Base-by-base conservation (phyloP, 2,797 vertebrate genomes). In the Labeo calbasu region DNA sequence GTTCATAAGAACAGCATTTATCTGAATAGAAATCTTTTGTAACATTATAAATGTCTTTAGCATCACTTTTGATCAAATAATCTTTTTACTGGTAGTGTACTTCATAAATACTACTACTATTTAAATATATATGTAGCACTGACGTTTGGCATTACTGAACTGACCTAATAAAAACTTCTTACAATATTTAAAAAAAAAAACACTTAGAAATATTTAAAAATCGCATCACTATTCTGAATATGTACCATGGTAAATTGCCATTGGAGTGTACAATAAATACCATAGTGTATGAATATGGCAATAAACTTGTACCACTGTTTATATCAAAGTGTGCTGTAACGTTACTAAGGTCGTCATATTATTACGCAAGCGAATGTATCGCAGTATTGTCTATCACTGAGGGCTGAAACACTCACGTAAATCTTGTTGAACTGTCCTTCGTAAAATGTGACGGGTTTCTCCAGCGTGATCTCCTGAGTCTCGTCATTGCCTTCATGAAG, bases 381-480 rank as follows among this genome's bases (percentile, higher is more conserved):
- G 2, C 23, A 73, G 4, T 11, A 2, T 25, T 5, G n/a, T 13
- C 0, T n/a, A 23, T 14, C 5, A 71, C 5, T 17, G 8, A 50
- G 1, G 10, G 13, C 6, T 17, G 1, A 43, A 11, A 19, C 88
- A 95, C 96, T 96, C 89, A 96, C 96, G 50, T 95, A 95, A 89
- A 96, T 81, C 3, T 90, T 88, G 51, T 53, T 3, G 75, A 95
- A 91, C 43, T 86, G 25, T 1, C 84, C 32, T n/a, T 94, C 91
- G 91, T 94, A 95, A 89, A 96, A 95, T 80, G 6, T 91, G 43
- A 96, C 86, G 10, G 88, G 71, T 19, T 87, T 70, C 28, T 88
- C 79, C 81, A 96, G 87, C 43, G 79, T 25, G 84, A 96, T 82
- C 1, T 89, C 87, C 1, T 86, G 88, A 28, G 94, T 95, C 17